Conservation (phyloP, 2,797 vertebrate species). For the Manis crassicaudata region DNA sequence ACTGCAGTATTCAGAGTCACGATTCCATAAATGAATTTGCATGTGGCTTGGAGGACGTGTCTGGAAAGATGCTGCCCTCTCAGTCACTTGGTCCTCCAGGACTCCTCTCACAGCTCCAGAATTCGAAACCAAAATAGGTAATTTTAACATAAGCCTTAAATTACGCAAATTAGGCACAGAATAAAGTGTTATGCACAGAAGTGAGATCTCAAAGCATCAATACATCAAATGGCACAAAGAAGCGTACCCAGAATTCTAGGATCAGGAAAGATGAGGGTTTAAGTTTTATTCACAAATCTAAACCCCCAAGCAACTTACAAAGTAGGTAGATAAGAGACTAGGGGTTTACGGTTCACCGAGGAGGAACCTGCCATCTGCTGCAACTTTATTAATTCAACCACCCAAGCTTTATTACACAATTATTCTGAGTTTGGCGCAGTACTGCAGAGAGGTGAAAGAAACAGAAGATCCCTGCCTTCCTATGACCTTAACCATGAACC, state of each 20-base stretch:
- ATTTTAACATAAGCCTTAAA: not conserved
- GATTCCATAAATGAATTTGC: not conserved
- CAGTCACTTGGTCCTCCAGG: not conserved
- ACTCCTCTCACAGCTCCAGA: not conserved
- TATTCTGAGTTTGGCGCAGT: not conserved
- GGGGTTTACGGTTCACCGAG: not conserved
- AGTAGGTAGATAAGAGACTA: not conserved
- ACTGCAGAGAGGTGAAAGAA: not conserved
- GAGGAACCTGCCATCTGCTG: slow-evolving; percentile 18
- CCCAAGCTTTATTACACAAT: not conserved
- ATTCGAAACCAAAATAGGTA: not conserved
- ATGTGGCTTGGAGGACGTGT: not conserved
- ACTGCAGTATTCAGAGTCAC: not conserved
- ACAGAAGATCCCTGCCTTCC: not conserved
- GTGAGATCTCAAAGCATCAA: not conserved
- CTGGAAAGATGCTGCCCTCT: not conserved
- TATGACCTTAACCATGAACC: not conserved
- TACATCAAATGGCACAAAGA: not conserved
- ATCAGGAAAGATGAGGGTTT: too few species aligned
- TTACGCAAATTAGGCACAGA: not conserved
- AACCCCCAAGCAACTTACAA: not conserved
- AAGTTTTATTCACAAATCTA: not conserved
- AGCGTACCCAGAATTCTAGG: not conserved
- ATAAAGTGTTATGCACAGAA: not conserved
- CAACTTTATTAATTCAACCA: not conserved